These are phyloP conservation scores for Lithobates sylvaticus DNA, from an alignment of 2,797 vertebrate species.

Conservation along the genomic window DNA sequence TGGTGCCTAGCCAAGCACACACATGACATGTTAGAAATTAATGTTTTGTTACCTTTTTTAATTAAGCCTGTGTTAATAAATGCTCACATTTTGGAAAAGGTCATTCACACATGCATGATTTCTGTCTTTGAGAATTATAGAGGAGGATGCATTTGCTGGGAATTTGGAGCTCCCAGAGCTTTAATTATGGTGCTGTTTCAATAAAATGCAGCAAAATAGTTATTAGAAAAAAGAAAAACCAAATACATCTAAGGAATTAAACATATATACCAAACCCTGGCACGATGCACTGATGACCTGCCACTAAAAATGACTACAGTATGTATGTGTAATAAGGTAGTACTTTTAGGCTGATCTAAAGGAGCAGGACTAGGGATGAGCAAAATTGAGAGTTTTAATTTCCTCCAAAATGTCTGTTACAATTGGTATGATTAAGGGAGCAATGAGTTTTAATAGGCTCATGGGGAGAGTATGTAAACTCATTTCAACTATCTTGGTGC, in stretches of 20 bases:
- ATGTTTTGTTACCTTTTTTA: constrained; percentile 16
- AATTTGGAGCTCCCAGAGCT: not conserved
- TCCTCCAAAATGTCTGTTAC: too few species aligned
- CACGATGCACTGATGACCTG: too few species aligned
- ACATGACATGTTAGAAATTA: constrained; percentile 12
- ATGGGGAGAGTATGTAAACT: too few species aligned
- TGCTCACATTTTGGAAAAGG: not conserved
- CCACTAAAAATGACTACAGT: not conserved
- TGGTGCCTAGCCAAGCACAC: not conserved
- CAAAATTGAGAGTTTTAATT: too few species aligned
- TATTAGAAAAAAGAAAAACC: not conserved
- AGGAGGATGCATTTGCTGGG: not conserved
- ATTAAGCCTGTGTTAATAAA: not conserved
- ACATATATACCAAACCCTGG: too few species aligned
- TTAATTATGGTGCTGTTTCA: not conserved
- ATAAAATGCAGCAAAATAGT: not conserved
- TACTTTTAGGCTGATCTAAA: too few species aligned
- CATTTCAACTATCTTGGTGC: too few species aligned
- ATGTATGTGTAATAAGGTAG: not conserved
- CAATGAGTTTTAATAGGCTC: too few species aligned
- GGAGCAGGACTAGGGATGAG: too few species aligned
- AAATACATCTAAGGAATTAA: too few species aligned
- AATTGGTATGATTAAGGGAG: not conserved
- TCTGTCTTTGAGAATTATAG: not conserved
- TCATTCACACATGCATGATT: not conserved